Conservation (phyloP, 2,797 vertebrate genomes). For the Chrysocyon brachyurus region DNA sequence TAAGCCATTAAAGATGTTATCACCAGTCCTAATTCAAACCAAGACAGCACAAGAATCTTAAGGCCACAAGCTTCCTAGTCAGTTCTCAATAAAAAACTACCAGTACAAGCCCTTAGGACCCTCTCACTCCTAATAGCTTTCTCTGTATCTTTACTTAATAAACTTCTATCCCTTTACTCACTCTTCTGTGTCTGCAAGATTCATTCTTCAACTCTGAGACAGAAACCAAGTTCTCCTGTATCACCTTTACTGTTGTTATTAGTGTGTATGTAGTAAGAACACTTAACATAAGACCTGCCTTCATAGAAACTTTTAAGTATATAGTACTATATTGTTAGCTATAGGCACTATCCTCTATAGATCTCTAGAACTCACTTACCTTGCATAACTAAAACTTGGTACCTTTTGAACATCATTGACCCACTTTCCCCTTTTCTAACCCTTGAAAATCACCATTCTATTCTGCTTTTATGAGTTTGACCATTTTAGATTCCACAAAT, state of each 20-base stretch:
- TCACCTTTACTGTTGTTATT: neutral
- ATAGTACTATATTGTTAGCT: neutral
- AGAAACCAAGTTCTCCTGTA: too few species aligned
- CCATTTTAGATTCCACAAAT: neutral
- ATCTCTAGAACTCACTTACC: neutral
- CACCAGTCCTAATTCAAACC: too few species aligned
- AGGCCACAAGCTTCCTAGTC: too few species aligned
- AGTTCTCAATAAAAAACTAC: too few species aligned
- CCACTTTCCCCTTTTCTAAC: neutral
- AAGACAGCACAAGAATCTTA: too few species aligned
- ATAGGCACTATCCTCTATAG: neutral
- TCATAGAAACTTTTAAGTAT: neutral
- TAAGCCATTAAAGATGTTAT: too few species aligned
- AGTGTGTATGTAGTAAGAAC: neutral
- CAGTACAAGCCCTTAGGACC: too few species aligned
- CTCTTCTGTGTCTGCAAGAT: too few species aligned
- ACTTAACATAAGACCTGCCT: neutral
- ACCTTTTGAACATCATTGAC: neutral
- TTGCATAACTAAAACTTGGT: neutral
- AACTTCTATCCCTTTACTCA: too few species aligned
- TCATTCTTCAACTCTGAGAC: too few species aligned
- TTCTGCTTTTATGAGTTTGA: neutral
- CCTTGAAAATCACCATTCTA: neutral
- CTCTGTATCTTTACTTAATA: too few species aligned
- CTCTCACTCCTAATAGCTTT: too few species aligned